Evolutionary conservation across 92 coral and sea anemone genomes (phyloP).

Genomic region (Epizoanthus ramosus): DNA sequence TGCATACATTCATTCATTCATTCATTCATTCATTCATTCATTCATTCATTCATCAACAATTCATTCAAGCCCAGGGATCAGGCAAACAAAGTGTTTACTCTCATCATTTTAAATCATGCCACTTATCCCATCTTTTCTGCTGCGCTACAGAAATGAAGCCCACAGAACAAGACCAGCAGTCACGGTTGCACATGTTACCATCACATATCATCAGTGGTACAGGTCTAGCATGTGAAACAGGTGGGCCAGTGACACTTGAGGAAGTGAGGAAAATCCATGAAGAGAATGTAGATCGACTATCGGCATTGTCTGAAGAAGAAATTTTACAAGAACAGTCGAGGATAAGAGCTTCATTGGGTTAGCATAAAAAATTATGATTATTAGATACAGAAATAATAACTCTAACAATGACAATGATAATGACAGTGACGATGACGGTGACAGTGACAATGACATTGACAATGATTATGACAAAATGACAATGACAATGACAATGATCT

Average conservation of each 20-base stretch:
- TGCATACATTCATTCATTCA: too few relatives aligned
- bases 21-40: too few relatives aligned
- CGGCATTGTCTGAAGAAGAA: conserved; percentile 78
- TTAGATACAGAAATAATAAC: neutral
- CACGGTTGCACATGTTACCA: neutral
- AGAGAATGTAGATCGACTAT: conserved; percentile 76
- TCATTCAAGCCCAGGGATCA: too few relatives aligned
- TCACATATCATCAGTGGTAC: conserved; percentile 68
- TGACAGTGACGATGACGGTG: too few relatives aligned
- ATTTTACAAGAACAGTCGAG: conserved; percentile 82
- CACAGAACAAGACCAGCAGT: neutral
- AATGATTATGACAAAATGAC: too few relatives aligned
- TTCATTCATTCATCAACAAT: neutral
- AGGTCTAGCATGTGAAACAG: conserved; percentile 53
- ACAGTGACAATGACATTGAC: too few relatives aligned
- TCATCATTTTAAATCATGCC: too few relatives aligned
- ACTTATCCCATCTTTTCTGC: neutral
- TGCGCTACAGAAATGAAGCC: conserved; percentile 4
- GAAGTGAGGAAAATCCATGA: conserved; percentile 78
- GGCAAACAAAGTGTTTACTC: too few relatives aligned
- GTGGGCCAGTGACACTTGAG: conserved; percentile 33
- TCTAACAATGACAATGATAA: too few relatives aligned
- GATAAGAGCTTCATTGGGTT: conserved; percentile 74
- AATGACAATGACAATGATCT: too few relatives aligned
- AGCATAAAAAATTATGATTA: neutral